A percentile compares a stretch with the other conserved stretches of the same genome.
These are phyloP conservation scores for Gymnosoma rotundatum DNA, from an alignment of 2,888 invertebrate genomes.

Conservation along the genomic window DNA sequence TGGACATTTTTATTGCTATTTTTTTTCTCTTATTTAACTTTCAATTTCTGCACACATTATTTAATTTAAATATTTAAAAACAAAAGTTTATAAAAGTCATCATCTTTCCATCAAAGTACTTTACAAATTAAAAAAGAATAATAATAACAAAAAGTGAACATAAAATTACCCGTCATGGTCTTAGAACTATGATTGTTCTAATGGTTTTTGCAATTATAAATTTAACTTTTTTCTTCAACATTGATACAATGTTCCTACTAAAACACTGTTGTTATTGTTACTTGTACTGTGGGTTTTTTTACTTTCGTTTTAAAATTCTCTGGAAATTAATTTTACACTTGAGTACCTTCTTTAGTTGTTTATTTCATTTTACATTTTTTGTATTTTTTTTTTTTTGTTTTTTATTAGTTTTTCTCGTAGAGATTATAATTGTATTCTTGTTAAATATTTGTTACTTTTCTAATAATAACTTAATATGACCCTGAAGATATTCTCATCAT, in stretches of 20 bases:
- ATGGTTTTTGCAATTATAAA: neutral
- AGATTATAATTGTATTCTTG: constrained; percentile 41
- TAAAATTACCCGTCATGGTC: too few relatives aligned
- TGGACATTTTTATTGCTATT: too few relatives aligned
- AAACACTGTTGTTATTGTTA: neutral
- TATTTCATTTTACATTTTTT: constrained; percentile 13
- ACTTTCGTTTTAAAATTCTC: constrained; percentile 47
- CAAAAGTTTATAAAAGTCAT: too few relatives aligned
- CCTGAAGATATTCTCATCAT: constrained; percentile 56
- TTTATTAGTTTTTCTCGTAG: neutral
- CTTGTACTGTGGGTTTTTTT: neutral
- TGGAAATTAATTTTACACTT: constrained; percentile 55
- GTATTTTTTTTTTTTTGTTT: constrained; percentile 3
- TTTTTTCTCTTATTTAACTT: too few relatives aligned
- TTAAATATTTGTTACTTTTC: constrained; percentile 50
- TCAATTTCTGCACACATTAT: too few relatives aligned
- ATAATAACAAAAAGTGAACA: too few relatives aligned
- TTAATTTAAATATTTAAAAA: too few relatives aligned
- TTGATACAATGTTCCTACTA: neutral
- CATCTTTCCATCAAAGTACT: too few relatives aligned
- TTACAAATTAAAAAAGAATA: too few relatives aligned
- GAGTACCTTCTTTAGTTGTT: constrained; percentile 51
- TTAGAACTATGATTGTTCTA: neutral
- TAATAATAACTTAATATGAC: constrained; percentile 53
- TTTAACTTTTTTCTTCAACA: neutral